Percentiles rank a stretch among this genome's conserved stretches.
Evolutionary conservation across 2,888 invertebrate species (phyloP).

Genomic region (Euplagia quadripunctaria): DNA sequence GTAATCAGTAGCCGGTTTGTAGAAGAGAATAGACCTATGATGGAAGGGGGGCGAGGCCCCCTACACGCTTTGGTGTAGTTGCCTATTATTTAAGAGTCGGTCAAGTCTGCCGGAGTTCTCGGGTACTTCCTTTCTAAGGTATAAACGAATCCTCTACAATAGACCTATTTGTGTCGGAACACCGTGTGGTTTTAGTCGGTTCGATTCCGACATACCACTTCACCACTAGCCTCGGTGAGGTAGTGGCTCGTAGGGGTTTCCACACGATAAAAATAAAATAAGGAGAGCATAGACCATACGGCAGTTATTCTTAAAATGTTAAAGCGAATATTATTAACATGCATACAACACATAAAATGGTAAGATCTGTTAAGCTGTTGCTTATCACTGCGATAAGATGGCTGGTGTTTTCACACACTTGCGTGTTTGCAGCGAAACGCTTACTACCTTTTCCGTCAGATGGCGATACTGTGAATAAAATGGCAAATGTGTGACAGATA

Average conservation of each 20-base stretch:
- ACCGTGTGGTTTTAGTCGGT: no score
- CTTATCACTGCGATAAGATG: neutral
- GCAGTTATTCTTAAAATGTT: neutral
- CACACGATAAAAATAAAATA: no score
- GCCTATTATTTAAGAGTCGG: neutral
- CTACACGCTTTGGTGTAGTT: no score
- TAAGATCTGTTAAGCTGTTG: neutral
- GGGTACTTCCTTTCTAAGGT: no score
- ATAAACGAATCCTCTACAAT: no score
- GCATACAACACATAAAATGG: constrained; percentile 8
- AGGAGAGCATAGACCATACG: no score
- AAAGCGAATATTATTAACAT: constrained; percentile 10
- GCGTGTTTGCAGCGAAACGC: constrained; percentile 48
- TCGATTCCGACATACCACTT: no score
- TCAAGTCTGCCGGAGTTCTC: no score
- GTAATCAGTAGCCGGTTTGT: neutral
- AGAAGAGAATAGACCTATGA: neutral
- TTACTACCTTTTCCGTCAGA: constrained; percentile 59
- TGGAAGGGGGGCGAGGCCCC: no score
- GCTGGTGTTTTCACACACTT: neutral
- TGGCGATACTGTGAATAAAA: constrained; percentile 64
- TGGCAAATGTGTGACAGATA: constrained; percentile 59
- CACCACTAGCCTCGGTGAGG: no score
- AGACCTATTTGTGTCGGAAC: no score
- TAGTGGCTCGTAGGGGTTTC: no score